These are phyloP conservation scores for Metridium senile DNA, from an alignment of 92 coral and sea anemone species.

Conservation along the genomic window DNA sequence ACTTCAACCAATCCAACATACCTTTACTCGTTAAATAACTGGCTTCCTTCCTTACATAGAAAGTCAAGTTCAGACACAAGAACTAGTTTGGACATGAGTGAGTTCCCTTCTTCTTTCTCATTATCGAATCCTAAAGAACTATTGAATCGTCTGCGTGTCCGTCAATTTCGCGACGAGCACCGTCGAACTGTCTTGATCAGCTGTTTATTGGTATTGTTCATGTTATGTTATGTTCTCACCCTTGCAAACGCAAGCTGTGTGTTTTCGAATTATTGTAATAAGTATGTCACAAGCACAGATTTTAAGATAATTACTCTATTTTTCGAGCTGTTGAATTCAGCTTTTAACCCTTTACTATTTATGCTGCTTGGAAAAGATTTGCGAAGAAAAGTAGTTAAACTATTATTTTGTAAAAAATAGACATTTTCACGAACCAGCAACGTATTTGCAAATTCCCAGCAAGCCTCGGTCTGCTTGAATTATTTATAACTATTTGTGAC, in stretches of 20 bases:
- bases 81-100: constrained; percentile 7
- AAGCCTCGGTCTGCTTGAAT: no score
- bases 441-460: no score
- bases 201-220: background rate
- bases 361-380: constrained; percentile 2
- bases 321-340: constrained; percentile 1
- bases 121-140: background rate
- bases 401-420: background rate
- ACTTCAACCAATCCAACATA: background rate
- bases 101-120: background rate
- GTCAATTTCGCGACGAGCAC: constrained; percentile 1
- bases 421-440: no score
- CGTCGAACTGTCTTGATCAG: background rate
- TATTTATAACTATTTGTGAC: no score
- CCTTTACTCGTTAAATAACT: constrained; percentile 12
- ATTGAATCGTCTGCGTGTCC: background rate
- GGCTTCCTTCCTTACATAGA: constrained; percentile 13
- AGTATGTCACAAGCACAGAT: background rate
- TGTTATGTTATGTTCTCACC: background rate
- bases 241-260: constrained; percentile 5
- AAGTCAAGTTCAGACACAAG: background rate
- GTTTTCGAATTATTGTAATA: background rate
- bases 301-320: constrained; percentile 1
- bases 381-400: background rate
- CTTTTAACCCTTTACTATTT: constrained; percentile 5